Percentiles rank a stretch among this genome's conserved stretches.
These are phyloP conservation scores for Pithys albifrons DNA, from an alignment of 2,113 vertebrate genomes.

Conservation along the genomic window DNA sequence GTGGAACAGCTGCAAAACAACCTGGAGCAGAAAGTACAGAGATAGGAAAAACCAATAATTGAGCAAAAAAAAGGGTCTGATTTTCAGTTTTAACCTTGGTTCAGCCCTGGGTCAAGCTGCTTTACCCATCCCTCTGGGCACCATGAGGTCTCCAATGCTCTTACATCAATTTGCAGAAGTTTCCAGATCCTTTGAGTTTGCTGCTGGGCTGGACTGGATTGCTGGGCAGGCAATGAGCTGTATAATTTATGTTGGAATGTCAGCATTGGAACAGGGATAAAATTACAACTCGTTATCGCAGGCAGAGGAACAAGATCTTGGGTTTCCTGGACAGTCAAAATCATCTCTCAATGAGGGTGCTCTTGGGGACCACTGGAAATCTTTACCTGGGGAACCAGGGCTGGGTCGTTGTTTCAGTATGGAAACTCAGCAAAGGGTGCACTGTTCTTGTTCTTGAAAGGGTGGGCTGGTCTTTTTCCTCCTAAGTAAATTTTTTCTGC, in stretches of 20 bases:
- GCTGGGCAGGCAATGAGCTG: background rate
- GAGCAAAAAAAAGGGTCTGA: background rate
- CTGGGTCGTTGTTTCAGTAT: fast-evolving
- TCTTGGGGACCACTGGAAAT: background rate
- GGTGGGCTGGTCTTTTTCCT: background rate
- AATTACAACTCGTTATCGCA: background rate
- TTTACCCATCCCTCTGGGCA: background rate
- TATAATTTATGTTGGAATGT: constrained; percentile 27
- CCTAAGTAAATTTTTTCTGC: background rate
- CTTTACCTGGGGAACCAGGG: background rate
- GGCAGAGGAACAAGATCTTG: background rate
- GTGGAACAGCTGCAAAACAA: background rate
- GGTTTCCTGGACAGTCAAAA: background rate
- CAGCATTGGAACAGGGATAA: background rate
- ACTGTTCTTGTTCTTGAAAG: background rate
- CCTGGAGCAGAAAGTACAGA: background rate
- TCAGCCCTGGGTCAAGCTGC: background rate
- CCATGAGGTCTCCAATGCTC: background rate
- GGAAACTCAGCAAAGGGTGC: fast-evolving
- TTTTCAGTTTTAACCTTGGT: background rate
- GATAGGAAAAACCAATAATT: fast-evolving
- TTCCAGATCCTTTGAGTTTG: background rate
- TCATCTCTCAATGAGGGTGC: background rate
- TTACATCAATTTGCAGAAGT: background rate
- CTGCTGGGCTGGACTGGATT: background rate